Percentiles rank a stretch among this genome's conserved stretches.
Evolutionary conservation across 2,888 invertebrate species (phyloP).

Genomic region (Desoria tigrina): DNA sequence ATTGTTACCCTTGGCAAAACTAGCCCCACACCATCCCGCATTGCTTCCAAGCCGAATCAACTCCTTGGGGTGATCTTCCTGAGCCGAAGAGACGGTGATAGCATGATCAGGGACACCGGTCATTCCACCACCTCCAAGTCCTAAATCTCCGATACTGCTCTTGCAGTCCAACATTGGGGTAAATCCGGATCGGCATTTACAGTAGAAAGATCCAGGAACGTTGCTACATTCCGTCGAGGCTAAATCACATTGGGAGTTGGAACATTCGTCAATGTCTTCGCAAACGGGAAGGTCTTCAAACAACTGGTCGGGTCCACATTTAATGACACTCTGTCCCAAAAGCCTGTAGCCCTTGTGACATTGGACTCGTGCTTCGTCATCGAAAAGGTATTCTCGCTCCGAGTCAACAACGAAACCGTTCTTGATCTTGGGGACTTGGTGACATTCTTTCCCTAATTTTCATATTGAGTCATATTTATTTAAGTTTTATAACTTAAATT

Average conservation of each 20-base stretch:
- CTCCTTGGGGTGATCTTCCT: conserved; percentile 78
- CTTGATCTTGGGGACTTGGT: conserved; percentile 74
- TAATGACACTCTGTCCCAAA: conserved; percentile 74
- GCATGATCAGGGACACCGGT: conserved; percentile 89
- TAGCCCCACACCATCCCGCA: conserved; percentile 84
- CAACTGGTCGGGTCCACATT: conserved; percentile 79
- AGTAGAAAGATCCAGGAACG: conserved; percentile 78
- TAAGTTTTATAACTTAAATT: not conserved
- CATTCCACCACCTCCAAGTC: conserved; percentile 72
- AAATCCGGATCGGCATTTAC: conserved; percentile 82
- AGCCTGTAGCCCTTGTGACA: conserved; percentile 88
- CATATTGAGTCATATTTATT: not conserved
- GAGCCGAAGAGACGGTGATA: conserved; percentile 79
- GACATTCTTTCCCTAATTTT: conserved; percentile 66
- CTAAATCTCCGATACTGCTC: conserved; percentile 83
- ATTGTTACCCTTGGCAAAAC: conserved; percentile 80
- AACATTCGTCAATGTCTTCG: conserved; percentile 84
- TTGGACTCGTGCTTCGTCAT: conserved; percentile 88
- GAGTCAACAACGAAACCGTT: conserved; percentile 85
- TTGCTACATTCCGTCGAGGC: conserved; percentile 89
- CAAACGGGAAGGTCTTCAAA: conserved; percentile 84
- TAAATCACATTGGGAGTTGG: conserved; percentile 82
- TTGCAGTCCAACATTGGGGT: conserved; percentile 82
- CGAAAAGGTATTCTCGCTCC: conserved; percentile 74
- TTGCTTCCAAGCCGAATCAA: conserved; percentile 74